Conservation (phyloP, 2,797 vertebrate genomes). For the Lindbergichthys nudifrons region DNA sequence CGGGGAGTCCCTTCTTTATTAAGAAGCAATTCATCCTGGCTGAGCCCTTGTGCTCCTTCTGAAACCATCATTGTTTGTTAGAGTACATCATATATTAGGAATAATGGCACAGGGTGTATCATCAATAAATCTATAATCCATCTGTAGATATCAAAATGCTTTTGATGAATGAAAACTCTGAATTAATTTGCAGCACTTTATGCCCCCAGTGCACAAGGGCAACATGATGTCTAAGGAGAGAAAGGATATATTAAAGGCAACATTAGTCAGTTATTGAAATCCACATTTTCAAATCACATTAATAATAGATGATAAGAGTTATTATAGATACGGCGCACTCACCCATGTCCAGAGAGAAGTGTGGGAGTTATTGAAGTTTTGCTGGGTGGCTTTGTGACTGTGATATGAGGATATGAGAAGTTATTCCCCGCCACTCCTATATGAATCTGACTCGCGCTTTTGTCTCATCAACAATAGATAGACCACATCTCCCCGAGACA, state of each 20-base stretch:
- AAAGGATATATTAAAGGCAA: constrained; percentile 56
- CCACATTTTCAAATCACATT: constrained; percentile 65
- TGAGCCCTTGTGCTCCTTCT: not conserved
- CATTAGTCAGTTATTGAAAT: constrained; percentile 74
- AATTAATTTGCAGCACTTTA: constrained; percentile 40
- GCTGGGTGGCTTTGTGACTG: constrained; percentile 79
- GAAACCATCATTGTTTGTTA: constrained; percentile 35
- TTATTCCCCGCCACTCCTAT: constrained; percentile 85
- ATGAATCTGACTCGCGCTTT: constrained; percentile 87
- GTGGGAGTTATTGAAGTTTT: constrained; percentile 79
- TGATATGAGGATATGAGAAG: constrained; percentile 87
- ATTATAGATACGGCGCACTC: constrained; percentile 79
- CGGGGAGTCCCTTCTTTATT: constrained; percentile 10
- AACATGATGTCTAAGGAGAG: constrained; percentile 52
- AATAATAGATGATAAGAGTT: constrained; percentile 73
- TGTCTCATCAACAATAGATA: constrained; percentile 89
- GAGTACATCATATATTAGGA: constrained; percentile 1
- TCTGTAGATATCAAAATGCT: constrained; percentile 13
- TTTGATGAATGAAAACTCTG: constrained; percentile 40
- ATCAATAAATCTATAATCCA: constrained; percentile 29
- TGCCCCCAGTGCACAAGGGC: constrained; percentile 33
- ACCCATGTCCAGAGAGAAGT: constrained; percentile 86
- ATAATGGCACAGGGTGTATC: constrained; percentile 5
- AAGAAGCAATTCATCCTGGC: constrained; percentile 26
- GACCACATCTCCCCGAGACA: constrained; percentile 80